phyloP scores from a whole-genome alignment of 2,797 vertebrate genomes.

The Botia kubotai region DNA sequence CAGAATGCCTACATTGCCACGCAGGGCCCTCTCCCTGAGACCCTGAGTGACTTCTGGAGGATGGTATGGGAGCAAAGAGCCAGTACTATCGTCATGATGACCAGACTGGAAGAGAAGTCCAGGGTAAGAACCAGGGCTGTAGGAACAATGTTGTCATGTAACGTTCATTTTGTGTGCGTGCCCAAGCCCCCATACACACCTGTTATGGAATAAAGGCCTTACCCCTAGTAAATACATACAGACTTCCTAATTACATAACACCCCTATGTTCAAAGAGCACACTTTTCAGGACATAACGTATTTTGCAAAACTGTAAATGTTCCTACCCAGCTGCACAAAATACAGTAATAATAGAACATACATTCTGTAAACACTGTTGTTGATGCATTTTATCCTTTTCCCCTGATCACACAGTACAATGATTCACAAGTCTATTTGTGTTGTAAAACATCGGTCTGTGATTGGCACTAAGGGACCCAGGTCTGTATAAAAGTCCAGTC shows the following conservation, averaged over 20 bases:
- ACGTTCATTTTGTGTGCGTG: no score
- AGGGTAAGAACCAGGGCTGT: slow-evolving; percentile 76
- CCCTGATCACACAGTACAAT: neutral
- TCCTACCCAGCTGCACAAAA: no score
- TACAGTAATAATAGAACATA: no score
- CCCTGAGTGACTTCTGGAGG: slow-evolving; percentile 95
- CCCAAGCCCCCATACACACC: no score
- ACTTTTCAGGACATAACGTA: no score
- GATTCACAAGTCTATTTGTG: slow-evolving; percentile 6
- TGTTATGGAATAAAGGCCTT: no score
- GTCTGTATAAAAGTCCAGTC: slow-evolving; percentile 4
- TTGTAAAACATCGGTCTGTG: slow-evolving; percentile 33
- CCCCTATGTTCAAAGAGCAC: neutral
- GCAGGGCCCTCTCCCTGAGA: slow-evolving; percentile 92
- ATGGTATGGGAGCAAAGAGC: slow-evolving; percentile 98
- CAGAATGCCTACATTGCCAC: slow-evolving; percentile 97
- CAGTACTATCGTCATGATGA: slow-evolving; percentile 95
- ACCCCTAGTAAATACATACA: neutral
- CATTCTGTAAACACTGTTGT: no score
- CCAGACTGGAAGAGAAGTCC: slow-evolving; percentile 93
- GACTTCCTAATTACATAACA: neutral
- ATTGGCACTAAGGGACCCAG: slow-evolving; percentile 16
- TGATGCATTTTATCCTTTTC: no score
- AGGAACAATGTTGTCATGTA: neutral
- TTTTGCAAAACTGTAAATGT: no score